Evolutionary conservation across 1,140 invertebrate species (phyloP), one percentile per base, ranked within the genome.

Genomic region (Holcopasites calliopsidis): DNA sequence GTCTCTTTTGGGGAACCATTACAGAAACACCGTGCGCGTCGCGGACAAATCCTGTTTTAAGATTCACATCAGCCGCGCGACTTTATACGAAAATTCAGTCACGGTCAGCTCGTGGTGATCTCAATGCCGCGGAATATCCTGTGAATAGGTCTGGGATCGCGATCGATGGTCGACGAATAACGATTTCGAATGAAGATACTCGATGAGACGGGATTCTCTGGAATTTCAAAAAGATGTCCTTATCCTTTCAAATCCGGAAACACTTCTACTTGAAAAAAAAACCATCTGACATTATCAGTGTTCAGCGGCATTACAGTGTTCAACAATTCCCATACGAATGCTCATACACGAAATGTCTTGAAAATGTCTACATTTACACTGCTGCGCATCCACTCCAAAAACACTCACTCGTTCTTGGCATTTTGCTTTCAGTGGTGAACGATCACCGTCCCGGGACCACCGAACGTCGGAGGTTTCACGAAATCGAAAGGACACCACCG

Each of bases 81-180:
- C 49, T 7, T 18, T 54, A 28, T 26, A 64, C 26, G 23, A 65
- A 65, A 64, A 7, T 33, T 40, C 44, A 44, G 38, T 70, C 68
- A 73, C n/a, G 49, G 38, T 35, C 61, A 38, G 0, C 0, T 38
- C 61, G 66, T 66, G 21, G 10, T 35, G 49, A 65, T 73, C 35
- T 65, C 60, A 54, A 33, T 55, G 50, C 6, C 50, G 3, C 18
- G 6, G 55, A 26, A 55, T 42, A 33, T 21, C 1, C 70, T 10
- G 28, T 1, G 21, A 18, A 26, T 23, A 1, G 38, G n/a, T 16
- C 21, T 49, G n/a, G 21, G 26, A 73, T 65, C 38, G 18, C 54
- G 38, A 65, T 74, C 31, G 28, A 40, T 28, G n/a, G 31, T 21
- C 47, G 16, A 66, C 66, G 21, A 74, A 55, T 73, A 50, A 65